Conservation (phyloP, 2,888 invertebrate species). For the Trileptium ribeirensis region DNA sequence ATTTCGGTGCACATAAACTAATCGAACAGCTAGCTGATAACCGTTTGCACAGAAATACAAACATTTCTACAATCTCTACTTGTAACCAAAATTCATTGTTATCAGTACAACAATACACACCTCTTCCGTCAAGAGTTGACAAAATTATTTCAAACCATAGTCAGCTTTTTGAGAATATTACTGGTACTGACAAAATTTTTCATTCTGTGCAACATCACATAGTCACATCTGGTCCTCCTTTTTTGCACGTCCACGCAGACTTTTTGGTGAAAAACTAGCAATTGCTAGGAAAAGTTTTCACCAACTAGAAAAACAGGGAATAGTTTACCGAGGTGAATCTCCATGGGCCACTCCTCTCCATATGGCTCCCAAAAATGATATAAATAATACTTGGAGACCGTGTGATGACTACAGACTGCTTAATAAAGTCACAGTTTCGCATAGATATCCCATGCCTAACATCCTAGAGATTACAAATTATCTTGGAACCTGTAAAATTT, state of each 20-base stretch:
- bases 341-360: not conserved
- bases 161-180: too few species aligned
- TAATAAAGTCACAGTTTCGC: not conserved
- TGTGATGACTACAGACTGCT: conserved; percentile 15
- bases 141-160: too few species aligned
- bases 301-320: not conserved
- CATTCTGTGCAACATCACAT: too few species aligned
- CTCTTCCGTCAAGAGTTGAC: too few species aligned
- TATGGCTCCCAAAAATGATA: not conserved
- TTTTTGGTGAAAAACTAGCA: not conserved
- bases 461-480: not conserved
- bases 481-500: not conserved
- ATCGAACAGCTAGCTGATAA: too few species aligned
- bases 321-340: not conserved
- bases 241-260: not conserved
- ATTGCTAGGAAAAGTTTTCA: not conserved
- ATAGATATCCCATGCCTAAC: conserved; percentile 7
- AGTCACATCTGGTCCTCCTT: not conserved
- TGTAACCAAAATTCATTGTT: too few species aligned
- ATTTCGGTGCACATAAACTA: too few species aligned
- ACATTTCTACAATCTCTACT: too few species aligned
- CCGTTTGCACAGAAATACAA: too few species aligned
- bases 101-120: too few species aligned
- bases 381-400: not conserved
- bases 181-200: too few species aligned